Conservation (phyloP, 2,888 invertebrate genomes). For the Hypercompe scribonia region DNA sequence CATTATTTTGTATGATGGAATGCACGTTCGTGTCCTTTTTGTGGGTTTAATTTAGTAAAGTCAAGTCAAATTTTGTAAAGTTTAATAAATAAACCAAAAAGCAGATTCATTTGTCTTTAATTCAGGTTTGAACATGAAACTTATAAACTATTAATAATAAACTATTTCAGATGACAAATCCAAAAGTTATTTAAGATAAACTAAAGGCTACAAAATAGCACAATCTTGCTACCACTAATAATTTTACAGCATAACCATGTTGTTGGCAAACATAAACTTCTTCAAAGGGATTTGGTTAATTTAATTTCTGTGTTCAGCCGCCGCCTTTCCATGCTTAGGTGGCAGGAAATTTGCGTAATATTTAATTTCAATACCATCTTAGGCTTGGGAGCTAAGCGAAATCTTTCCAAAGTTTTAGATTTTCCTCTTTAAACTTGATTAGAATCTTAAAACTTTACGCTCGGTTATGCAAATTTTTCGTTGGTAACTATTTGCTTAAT, state of each 20-base stretch:
- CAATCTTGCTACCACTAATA: slow-evolving; percentile 64
- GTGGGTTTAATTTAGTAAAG: neutral
- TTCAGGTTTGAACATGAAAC: neutral
- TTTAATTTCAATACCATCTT: slow-evolving; percentile 75
- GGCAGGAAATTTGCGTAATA: slow-evolving; percentile 74
- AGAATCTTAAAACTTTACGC: slow-evolving; percentile 51
- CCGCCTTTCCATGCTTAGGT: slow-evolving; percentile 68
- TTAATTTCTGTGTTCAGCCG: slow-evolving; percentile 75
- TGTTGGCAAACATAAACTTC: slow-evolving; percentile 73
- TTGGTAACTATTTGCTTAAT: slow-evolving; percentile 36
- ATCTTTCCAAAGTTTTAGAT: slow-evolving; percentile 61
- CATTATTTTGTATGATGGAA: neutral
- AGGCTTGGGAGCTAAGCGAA: slow-evolving; percentile 64
- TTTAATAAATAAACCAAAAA: neutral
- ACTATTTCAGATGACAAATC: neutral
- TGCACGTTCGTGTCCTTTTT: neutral
- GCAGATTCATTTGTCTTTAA: neutral
- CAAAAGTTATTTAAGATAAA: slow-evolving; percentile 43
- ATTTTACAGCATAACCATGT: slow-evolving; percentile 70
- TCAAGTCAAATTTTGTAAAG: neutral
- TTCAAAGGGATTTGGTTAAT: slow-evolving; percentile 78
- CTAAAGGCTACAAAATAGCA: slow-evolving; percentile 55
- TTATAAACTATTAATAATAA: neutral
- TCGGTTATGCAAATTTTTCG: slow-evolving; percentile 36
- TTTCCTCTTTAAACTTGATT: slow-evolving; percentile 59